Evolutionary conservation across 2,113 vertebrate genomes (phyloP), one percentile per base, ranked within the genome.

Genomic region (Chamaea fasciata): DNA sequence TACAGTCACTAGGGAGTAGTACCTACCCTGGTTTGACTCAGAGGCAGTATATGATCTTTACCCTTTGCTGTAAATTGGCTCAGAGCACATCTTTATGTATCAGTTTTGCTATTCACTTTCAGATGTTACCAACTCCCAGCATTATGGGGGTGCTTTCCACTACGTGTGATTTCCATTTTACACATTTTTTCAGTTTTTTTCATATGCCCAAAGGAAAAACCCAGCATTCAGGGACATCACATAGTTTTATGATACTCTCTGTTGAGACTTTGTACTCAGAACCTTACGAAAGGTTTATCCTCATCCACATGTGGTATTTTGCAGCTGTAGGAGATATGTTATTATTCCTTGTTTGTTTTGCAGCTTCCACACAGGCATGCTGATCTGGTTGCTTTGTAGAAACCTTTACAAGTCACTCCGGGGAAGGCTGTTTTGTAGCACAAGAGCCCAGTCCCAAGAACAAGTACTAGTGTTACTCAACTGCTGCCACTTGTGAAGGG

Each of bases 151-250:
- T 86, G 71, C 57, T 93, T 89, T 88, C 44, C 64, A 64, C 49
- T 83, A 92, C 92, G 93, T 78, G 69, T 96, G 95, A 97, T 94
- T 96, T 89, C 94, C 92, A 95, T 97, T 97, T 90, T 89, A 87
- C 80, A 96, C 60, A 84, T 92, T 90, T 93, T 96, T 95, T 39
- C 37, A 39, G 37, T 68, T 74, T 94, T 49, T 65, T 75, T 83
- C 71, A 46, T 44, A 65, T 37, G 30, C 60, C 69, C 68, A 81
- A 87, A 87, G 46, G 31, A 92, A 96, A 96, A 96, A 92, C 28
- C 64, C 83, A 87, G 69, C 3, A 1, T 78, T 89, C 65, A 53
- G 76, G 73, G 27, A 71, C 85, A 80, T 81, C 64, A 30, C 37
- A 53, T 30, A 31, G 49, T 95, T 94, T 96, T 93, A 87, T 79